Percentiles rank a stretch among this genome's conserved stretches.
phyloP scores from a whole-genome alignment of 2,797 vertebrate species.

The Myotis planiceps region DNA sequence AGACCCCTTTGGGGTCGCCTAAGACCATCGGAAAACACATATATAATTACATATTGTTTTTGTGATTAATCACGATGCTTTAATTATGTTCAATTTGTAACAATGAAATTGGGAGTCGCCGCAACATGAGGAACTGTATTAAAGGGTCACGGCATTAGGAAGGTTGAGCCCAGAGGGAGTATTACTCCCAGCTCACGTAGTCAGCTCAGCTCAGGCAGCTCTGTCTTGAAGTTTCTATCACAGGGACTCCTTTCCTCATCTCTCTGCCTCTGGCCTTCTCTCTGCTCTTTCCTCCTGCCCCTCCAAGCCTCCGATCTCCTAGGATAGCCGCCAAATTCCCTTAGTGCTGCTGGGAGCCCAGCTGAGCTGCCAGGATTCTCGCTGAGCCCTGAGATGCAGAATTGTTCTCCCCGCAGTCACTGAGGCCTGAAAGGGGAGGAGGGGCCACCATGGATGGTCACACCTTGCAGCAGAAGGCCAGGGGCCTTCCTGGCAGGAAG shows the following conservation, averaged over 20 bases:
- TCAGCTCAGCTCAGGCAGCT: neutral
- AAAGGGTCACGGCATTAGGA: too few relatives aligned
- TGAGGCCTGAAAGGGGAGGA: neutral
- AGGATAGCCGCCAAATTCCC: constrained; percentile 27
- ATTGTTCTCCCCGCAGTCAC: neutral
- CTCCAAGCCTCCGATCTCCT: neutral
- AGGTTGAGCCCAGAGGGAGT: neutral
- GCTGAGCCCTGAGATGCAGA: neutral
- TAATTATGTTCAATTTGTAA: too few relatives aligned
- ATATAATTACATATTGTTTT: too few relatives aligned
- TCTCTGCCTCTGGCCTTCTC: neutral
- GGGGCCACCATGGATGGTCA: neutral
- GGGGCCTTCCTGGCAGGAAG: neutral
- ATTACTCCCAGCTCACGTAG: neutral
- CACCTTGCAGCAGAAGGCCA: neutral
- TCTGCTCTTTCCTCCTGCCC: neutral
- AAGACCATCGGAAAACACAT: too few relatives aligned
- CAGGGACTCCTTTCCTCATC: neutral
- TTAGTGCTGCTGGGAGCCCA: neutral
- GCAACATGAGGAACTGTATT: too few relatives aligned
- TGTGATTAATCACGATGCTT: too few relatives aligned
- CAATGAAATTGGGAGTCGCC: too few relatives aligned
- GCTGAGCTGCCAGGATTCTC: neutral
- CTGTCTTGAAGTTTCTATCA: neutral
- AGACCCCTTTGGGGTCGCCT: too few relatives aligned